Conservation (phyloP, 2,888 invertebrate genomes). For the Idaea straminata region DNA sequence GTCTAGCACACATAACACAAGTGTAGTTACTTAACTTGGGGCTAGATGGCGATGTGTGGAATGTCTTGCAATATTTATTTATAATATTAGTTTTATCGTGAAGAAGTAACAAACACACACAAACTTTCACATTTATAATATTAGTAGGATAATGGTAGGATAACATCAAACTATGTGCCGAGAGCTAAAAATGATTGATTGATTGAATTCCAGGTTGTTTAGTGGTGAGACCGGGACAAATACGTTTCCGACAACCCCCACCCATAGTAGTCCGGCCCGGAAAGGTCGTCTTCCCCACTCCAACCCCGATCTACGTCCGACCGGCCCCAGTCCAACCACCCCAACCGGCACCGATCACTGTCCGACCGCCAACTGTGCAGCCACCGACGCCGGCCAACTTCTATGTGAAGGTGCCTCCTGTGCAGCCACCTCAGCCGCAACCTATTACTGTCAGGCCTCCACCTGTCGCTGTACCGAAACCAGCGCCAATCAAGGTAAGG, state of each 20-base stretch:
- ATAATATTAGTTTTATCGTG: too few species aligned
- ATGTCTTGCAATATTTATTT: too few species aligned
- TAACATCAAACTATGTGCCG: too few species aligned
- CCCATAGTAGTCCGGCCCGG: slow-evolving; percentile 58
- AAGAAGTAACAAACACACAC: too few species aligned
- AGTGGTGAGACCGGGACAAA: slow-evolving; percentile 54
- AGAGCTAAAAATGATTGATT: too few species aligned
- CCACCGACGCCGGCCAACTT: slow-evolving; percentile 50
- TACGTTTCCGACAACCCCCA: slow-evolving; percentile 48
- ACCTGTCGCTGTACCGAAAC: slow-evolving; percentile 46
- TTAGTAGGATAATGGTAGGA: too few species aligned
- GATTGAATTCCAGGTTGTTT: slow-evolving; percentile 52
- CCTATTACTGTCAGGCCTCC: slow-evolving; percentile 55
- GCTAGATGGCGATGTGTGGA: too few species aligned
- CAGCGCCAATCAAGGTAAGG: slow-evolving; percentile 50
- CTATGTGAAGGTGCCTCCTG: slow-evolving; percentile 48
- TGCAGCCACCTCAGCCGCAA: slow-evolving; percentile 45
- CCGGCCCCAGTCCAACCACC: slow-evolving; percentile 54
- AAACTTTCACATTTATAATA: too few species aligned
- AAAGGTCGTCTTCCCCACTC: slow-evolving; percentile 41
- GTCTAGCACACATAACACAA: too few species aligned
- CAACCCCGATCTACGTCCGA: slow-evolving; percentile 51
- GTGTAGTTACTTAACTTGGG: too few species aligned
- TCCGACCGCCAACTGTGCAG: slow-evolving; percentile 47
- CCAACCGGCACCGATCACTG: slow-evolving; percentile 45